These are phyloP conservation scores for Sula dactylatra DNA, from an alignment of 2,113 vertebrate genomes.

Conservation along the genomic window DNA sequence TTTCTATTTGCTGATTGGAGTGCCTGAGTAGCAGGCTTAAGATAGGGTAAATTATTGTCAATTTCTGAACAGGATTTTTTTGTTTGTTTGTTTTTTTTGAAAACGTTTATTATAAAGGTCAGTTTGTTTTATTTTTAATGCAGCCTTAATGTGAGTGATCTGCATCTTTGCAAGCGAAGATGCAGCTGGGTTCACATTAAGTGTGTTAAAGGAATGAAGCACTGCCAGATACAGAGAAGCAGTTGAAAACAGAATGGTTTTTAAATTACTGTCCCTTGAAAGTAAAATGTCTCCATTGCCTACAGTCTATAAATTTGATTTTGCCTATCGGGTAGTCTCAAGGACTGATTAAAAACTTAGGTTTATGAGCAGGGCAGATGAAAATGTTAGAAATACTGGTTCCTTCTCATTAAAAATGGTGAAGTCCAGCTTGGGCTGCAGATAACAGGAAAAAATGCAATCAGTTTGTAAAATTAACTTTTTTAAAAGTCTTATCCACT, in stretches of 20 bases:
- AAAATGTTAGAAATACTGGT: not conserved
- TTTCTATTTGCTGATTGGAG: slow-evolving; percentile 64
- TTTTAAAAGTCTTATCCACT: not conserved
- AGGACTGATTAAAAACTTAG: not conserved
- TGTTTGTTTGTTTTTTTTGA: slow-evolving; percentile 49
- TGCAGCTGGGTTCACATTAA: slow-evolving; percentile 33
- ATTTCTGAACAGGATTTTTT: slow-evolving; percentile 58
- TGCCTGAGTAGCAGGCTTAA: slow-evolving; percentile 69
- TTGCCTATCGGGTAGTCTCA: not conserved
- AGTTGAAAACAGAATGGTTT: slow-evolving; percentile 10
- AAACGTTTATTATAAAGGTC: slow-evolving; percentile 71
- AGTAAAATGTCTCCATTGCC: slow-evolving; percentile 13
- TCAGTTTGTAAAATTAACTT: not conserved
- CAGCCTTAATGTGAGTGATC: slow-evolving; percentile 2
- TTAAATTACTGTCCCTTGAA: slow-evolving; percentile 33
- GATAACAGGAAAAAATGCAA: not conserved
- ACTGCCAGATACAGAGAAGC: not conserved
- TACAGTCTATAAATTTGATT: slow-evolving; percentile 34
- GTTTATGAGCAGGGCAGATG: not conserved
- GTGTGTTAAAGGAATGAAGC: slow-evolving; percentile 28
- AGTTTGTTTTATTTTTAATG: slow-evolving; percentile 55
- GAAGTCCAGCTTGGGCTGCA: not conserved
- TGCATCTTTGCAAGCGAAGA: slow-evolving; percentile 8
- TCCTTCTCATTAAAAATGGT: not conserved
- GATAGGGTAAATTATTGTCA: slow-evolving; percentile 74